These are phyloP conservation scores for Neoniphon sammara DNA, from an alignment of 2,797 vertebrate genomes.

Conservation along the genomic window DNA sequence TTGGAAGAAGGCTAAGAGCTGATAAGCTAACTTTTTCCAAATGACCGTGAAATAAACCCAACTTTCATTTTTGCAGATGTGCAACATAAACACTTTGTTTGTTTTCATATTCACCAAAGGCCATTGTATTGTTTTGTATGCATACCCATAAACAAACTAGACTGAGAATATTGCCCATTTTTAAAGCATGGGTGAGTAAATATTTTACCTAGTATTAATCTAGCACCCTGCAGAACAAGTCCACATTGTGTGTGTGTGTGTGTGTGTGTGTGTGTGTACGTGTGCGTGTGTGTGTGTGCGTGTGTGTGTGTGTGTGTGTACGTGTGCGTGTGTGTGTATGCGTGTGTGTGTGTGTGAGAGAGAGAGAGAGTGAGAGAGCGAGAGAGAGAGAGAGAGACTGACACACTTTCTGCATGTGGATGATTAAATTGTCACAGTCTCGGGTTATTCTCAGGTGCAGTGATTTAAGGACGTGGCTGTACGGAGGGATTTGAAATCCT, in stretches of 20 bases:
- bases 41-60: neutral
- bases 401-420: slow-evolving; percentile 42
- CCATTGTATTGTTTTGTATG: neutral
- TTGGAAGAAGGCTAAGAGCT: neutral
- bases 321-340: slow-evolving; percentile 10
- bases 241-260: neutral
- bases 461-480: slow-evolving; percentile 53
- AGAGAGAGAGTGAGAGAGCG: neutral
- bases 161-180: neutral
- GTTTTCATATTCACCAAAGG: neutral
- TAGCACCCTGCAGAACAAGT: neutral
- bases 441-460: slow-evolving; percentile 61
- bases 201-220: no score
- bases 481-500: slow-evolving; percentile 63
- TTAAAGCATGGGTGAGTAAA: no score
- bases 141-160: neutral
- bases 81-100: neutral
- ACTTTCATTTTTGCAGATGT: neutral
- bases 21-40: neutral
- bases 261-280: neutral
- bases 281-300: no score
- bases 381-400: slow-evolving; percentile 12
- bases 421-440: slow-evolving; percentile 25
- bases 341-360: neutral
- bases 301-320: no score